Evolutionary conservation across 2,113 vertebrate species (phyloP), one percentile per base, ranked within the genome.

Genomic region (Cinclus mexicanus): DNA sequence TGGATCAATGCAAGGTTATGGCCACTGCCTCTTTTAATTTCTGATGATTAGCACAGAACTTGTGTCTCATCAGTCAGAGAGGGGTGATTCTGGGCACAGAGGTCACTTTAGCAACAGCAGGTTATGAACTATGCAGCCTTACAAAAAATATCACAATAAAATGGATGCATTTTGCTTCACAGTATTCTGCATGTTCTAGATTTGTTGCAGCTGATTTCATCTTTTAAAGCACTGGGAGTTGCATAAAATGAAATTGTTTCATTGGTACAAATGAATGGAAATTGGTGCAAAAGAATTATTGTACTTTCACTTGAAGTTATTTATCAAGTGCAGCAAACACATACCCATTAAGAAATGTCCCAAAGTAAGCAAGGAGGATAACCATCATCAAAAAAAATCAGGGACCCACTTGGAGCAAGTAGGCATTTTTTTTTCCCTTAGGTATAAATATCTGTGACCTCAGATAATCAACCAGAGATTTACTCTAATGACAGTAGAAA

Each of bases 1-100:
- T 56, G 72, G 65, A 92, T 91, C 77, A 78, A 56, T 56, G 56
- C 23, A 44, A 78, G 83, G 65, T 83, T 87, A 84, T 47, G n/a
- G 57, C 42, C 69, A 60, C 60, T n/a, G 31, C 53, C n/a, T 88
- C 67, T 46, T 90, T 65, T 79, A 78, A 80, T 92, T 70, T 69
- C 87, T 72, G 82, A 60, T 60, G 46, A 79, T 83, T 50, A 86
- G 78, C 67, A 65, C 63, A 83, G 67, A n/a, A 42, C 63, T 87
- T 83, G 41, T 3, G 53, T 61, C 46, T 92, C 57, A 80, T 88
- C 72, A 95, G 39, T 46, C 80, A 68, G 65, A 92, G 19, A 0
- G 0, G 0, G 29, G 57, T 49, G 56, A 60, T 42, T 61, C 53
- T 2, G 2, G 31, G 31, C 25, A 35, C 14, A 44, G 2, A 77